These are phyloP conservation scores for Amazona finschi DNA, from an alignment of 2,797 vertebrate species.

Conservation along the genomic window DNA sequence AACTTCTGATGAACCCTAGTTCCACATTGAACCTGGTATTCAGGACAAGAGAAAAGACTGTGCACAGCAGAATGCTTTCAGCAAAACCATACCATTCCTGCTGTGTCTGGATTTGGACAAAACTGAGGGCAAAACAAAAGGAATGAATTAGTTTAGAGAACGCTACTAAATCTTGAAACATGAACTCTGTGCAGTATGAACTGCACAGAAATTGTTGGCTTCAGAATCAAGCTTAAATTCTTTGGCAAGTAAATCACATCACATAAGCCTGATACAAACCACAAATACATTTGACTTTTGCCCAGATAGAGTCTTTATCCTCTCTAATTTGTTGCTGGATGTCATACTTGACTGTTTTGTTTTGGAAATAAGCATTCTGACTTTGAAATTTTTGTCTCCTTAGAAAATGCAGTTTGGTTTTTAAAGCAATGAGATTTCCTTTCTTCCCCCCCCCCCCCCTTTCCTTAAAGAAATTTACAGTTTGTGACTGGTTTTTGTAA, in stretches of 20 bases:
- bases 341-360: background rate
- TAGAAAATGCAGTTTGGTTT: background rate
- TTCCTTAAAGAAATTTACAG: background rate
- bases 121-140: conserved; percentile 25
- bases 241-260: conserved; percentile 25
- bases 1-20: background rate
- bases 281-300: conserved; percentile 42
- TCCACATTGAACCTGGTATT: conserved; percentile 18
- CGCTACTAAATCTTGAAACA: conserved; percentile 13
- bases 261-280: conserved; percentile 26
- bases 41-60: background rate
- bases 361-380: conserved; percentile 46
- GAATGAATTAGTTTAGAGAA: conserved; percentile 34
- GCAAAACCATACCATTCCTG: background rate
- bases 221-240: conserved; percentile 44
- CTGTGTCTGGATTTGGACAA: conserved; percentile 6
- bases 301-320: conserved; percentile 18
- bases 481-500: background rate
- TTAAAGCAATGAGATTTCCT: background rate
- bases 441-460: rapidly evolving
- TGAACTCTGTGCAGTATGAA: background rate
- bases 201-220: conserved; percentile 27
- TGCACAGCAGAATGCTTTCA: background rate
- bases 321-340: conserved; percentile 54
- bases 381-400: conserved; percentile 6